These are phyloP conservation scores for Phrynocephalus forsythii DNA, from an alignment of 2,797 vertebrate species.

Conservation along the genomic window DNA sequence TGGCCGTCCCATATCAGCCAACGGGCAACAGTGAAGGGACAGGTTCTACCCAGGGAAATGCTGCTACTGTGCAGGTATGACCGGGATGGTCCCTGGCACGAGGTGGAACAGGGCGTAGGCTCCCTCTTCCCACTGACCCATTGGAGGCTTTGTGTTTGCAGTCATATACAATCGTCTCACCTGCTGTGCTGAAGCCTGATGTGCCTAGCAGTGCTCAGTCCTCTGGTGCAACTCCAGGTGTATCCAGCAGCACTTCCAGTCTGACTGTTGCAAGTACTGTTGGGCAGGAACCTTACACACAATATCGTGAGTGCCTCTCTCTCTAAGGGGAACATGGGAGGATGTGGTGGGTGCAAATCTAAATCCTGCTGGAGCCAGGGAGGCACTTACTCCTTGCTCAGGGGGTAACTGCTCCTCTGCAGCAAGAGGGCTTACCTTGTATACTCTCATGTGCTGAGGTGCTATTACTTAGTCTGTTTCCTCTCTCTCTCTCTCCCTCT, in stretches of 20 bases:
- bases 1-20: slow-evolving; percentile 65
- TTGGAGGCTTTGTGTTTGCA: slow-evolving; percentile 36
- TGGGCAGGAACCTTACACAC: slow-evolving; percentile 70
- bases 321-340: background rate
- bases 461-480: no score
- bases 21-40: slow-evolving; percentile 53
- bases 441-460: no score
- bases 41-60: slow-evolving; percentile 49
- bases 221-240: slow-evolving; percentile 40
- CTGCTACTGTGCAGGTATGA: slow-evolving; percentile 65
- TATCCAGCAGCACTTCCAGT: slow-evolving; percentile 36
- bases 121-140: background rate
- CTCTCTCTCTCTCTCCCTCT: slow-evolving; percentile 29
- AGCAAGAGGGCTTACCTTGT: background rate
- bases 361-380: background rate
- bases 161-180: slow-evolving; percentile 74
- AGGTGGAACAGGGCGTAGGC: background rate
- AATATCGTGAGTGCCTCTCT: slow-evolving; percentile 70
- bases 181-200: slow-evolving; percentile 72
- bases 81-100: background rate
- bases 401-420: background rate
- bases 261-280: slow-evolving; percentile 51
- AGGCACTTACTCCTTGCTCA: background rate
- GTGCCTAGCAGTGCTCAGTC: slow-evolving; percentile 66
- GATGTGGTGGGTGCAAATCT: background rate